Percentiles rank a stretch among this genome's conserved stretches.
Conservation (phyloP, 2,888 invertebrate genomes). For the Dinocampus coccinellae region DNA sequence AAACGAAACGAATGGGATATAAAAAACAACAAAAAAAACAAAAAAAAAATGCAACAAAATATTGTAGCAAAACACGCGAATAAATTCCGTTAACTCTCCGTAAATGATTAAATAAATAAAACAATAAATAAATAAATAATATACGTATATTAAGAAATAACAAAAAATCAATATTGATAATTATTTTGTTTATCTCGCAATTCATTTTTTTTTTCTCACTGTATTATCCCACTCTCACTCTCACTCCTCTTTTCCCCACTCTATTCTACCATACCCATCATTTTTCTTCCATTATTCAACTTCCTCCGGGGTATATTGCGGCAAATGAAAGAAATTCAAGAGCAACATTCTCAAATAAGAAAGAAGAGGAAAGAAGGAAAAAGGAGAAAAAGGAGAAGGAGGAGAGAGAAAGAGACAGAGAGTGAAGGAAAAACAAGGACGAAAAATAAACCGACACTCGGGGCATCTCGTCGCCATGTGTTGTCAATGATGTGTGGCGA, state of each 20-base stretch:
- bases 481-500: slow-evolving; percentile 8
- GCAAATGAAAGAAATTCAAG: slow-evolving; percentile 29
- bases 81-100: neutral
- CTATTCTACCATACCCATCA: too few relatives aligned
- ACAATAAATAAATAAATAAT: neutral
- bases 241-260: too few relatives aligned
- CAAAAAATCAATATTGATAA: too few relatives aligned
- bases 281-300: slow-evolving; percentile 33
- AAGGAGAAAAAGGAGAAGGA: neutral
- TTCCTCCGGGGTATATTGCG: slow-evolving; percentile 18
- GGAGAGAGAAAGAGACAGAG: neutral
- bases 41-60: slow-evolving; percentile 20
- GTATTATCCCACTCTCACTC: neutral
- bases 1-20: neutral
- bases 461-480: slow-evolving; percentile 37
- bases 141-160: neutral
- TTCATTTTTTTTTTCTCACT: neutral
- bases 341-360: too few relatives aligned
- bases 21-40: neutral
- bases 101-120: slow-evolving; percentile 6
- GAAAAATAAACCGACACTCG: slow-evolving; percentile 30
- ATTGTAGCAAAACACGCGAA: neutral
- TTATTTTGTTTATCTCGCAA: neutral
- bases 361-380: neutral
- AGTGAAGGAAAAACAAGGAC: neutral